phyloP scores from a whole-genome alignment of 2,113 vertebrate genomes.

The Illadopsis cleaveri region DNA sequence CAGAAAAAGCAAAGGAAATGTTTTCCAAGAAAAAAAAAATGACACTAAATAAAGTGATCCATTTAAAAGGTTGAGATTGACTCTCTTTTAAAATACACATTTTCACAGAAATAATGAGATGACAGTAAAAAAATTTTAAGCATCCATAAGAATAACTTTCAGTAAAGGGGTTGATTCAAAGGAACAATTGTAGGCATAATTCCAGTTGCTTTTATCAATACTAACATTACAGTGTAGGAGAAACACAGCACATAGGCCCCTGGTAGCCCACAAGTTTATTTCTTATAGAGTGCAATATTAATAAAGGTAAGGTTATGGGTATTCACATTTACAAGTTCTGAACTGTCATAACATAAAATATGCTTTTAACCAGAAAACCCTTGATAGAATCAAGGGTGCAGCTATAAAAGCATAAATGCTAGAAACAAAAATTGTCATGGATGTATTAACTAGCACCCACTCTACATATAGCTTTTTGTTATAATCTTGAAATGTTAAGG shows the following conservation, averaged over 20 bases:
- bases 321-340: background rate
- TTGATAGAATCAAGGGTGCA: background rate
- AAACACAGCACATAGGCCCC: background rate
- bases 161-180: background rate
- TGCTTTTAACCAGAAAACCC: background rate
- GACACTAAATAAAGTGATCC: background rate
- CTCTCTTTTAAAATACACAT: background rate
- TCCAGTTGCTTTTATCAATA: background rate
- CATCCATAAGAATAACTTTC: background rate
- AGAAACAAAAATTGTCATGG: background rate
- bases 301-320: background rate
- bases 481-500: background rate
- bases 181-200: background rate
- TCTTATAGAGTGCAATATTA: background rate
- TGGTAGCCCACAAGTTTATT: background rate
- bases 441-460: background rate
- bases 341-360: background rate
- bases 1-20: background rate
- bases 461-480: background rate
- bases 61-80: background rate
- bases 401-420: background rate
- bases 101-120: background rate
- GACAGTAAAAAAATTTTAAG: background rate
- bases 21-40: background rate
- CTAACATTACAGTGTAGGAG: background rate